A percentile compares a stretch with the other conserved stretches of the same genome.
Evolutionary conservation across 2,113 vertebrate genomes (phyloP).

Genomic region (Penelope pileata): DNA sequence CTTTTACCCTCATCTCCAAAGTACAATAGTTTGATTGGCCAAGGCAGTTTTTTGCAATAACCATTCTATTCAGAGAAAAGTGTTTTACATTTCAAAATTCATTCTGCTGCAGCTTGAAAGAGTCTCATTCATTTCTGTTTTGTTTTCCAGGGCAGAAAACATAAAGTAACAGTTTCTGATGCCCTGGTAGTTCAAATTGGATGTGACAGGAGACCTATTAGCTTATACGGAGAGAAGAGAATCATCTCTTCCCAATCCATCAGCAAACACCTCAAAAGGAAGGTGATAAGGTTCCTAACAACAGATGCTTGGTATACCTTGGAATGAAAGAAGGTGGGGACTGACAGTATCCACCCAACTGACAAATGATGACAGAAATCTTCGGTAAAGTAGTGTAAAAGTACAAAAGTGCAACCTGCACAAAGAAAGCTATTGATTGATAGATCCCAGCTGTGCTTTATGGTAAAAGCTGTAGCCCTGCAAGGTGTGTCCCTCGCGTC

Average conservation of each 20-base stretch:
- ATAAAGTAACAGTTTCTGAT: conserved; percentile 32
- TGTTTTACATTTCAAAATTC: background rate
- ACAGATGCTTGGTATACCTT: background rate
- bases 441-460: background rate
- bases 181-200: background rate
- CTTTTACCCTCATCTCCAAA: background rate
- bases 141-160: background rate
- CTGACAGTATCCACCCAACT: background rate
- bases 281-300: background rate
- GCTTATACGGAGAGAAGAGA: background rate
- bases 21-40: background rate
- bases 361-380: background rate
- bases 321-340: background rate
- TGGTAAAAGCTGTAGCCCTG: background rate
- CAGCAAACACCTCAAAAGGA: background rate
- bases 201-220: conserved; percentile 37
- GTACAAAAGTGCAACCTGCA: background rate
- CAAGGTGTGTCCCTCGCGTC: background rate
- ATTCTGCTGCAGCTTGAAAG: background rate
- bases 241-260: background rate
- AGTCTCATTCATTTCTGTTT: background rate
- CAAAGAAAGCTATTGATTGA: background rate
- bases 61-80: background rate
- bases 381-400: background rate
- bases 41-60: background rate